phyloP scores from a whole-genome alignment of 2,113 vertebrate species.

The Tauraco erythrolophus region DNA sequence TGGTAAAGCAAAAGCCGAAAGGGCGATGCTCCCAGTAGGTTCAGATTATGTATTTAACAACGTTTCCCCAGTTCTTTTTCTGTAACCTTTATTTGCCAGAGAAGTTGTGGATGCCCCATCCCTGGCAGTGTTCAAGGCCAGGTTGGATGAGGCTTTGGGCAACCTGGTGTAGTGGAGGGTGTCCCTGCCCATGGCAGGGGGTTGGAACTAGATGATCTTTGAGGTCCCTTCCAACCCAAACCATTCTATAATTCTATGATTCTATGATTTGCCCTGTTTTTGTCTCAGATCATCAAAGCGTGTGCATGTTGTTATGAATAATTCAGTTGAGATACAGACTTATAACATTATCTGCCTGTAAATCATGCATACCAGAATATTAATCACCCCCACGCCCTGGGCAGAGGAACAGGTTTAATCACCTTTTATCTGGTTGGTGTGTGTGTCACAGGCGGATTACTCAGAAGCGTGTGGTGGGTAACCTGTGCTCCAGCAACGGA shows the following conservation, averaged over 20 bases:
- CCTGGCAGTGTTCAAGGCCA: too few relatives aligned
- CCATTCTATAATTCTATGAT: too few relatives aligned
- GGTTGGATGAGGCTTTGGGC: too few relatives aligned
- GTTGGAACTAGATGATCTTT: too few relatives aligned
- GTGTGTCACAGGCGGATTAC: constrained; percentile 12
- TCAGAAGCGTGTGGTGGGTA: neutral
- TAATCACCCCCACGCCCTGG: neutral
- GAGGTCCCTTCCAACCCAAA: too few relatives aligned
- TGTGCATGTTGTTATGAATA: neutral
- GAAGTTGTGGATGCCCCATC: too few relatives aligned
- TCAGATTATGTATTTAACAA: neutral
- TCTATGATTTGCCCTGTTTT: neutral
- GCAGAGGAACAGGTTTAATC: constrained; percentile 45
- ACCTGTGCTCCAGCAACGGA: neutral
- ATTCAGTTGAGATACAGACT: neutral
- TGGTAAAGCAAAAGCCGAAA: neutral
- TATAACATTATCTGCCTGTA: constrained; percentile 21
- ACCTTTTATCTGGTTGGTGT: constrained; percentile 19
- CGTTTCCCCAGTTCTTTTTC: neutral
- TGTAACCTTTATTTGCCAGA: neutral
- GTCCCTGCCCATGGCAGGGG: too few relatives aligned
- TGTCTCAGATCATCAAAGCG: neutral
- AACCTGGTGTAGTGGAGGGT: too few relatives aligned
- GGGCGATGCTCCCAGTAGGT: neutral
- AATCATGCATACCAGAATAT: constrained; percentile 45